Percentiles rank a stretch among this genome's conserved stretches.
phyloP scores from a whole-genome alignment of 2,888 invertebrate species.

The Leucoptera coffeella region DNA sequence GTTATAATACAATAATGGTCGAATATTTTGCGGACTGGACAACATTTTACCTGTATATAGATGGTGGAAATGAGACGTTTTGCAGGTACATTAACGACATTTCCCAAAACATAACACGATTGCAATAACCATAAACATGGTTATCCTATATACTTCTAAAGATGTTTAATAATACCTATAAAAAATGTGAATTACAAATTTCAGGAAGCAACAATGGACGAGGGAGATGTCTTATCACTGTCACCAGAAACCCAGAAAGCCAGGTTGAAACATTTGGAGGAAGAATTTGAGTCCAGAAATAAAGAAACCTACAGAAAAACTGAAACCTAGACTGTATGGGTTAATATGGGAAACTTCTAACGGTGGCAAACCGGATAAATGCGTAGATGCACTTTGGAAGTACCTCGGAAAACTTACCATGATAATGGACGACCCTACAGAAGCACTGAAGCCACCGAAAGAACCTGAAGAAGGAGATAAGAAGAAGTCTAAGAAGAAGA shows the following conservation, averaged over 20 bases:
- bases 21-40: no score
- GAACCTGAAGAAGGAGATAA: slow-evolving; percentile 30
- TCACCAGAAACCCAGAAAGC: slow-evolving; percentile 78
- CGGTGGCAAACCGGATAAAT: slow-evolving; percentile 51
- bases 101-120: no score
- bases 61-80: no score
- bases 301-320: slow-evolving; percentile 74
- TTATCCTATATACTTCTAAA: no score
- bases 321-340: slow-evolving; percentile 78
- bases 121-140: no score
- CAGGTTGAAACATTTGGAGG: slow-evolving; percentile 73
- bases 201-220: slow-evolving; percentile 51
- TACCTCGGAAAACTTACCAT: slow-evolving; percentile 52
- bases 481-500: slow-evolving; percentile 37
- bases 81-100: no score
- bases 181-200: no score
- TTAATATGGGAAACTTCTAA: slow-evolving; percentile 67
- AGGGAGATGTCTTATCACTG: slow-evolving; percentile 43
- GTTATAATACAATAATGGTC: no score
- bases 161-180: no score
- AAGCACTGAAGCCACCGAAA: slow-evolving; percentile 24
- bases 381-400: slow-evolving; percentile 55
- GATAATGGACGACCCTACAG: slow-evolving; percentile 43
- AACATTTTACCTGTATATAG: no score
- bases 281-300: slow-evolving; percentile 84